Base-by-base conservation (phyloP, 2,113 vertebrate genomes). In the Lamprologus tigripictilis region DNA sequence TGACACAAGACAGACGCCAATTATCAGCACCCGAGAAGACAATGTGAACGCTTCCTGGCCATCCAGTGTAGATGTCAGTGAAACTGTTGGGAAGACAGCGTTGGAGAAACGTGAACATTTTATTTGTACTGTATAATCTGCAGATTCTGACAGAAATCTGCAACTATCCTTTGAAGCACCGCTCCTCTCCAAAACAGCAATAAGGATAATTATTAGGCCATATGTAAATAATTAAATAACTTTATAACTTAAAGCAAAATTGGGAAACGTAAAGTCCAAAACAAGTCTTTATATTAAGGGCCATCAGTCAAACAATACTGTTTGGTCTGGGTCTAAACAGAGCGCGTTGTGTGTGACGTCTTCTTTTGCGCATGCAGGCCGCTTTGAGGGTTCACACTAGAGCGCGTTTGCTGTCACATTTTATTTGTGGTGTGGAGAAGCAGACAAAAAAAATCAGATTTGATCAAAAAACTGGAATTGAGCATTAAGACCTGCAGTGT, bases 381-480 rank as follows among this genome's bases (percentile, higher is more conserved):
- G 3, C 54, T 57, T 57, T 26, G 23, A 57, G 23, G 0, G 23
- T 57, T 57, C 54, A 26, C 23, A 26, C 23, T 57, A 26, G 12
- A 57, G 23, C 7, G 0, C 4, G 0, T 28, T 2, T 57, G 54
- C 21, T 14, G 13, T 28, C 23, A 5, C 0, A 3, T 58, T 57
- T 16, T 57, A 28, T 58, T 28, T 58, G 23, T 58, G 3, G 7
- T 58, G 55, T 58, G 55, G 2, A 58, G 23, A 28, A 16, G 55
- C 55, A 28, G 55, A 58, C 55, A 1, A 58, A 55, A 53, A 55
- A 26, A 28, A 61, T 58, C 1, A 0, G 26, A 28, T 58, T 58
- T 58, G 13, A 58, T 58, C 26, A 58, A 58, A 58, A 58, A 58
- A 58, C 0, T 5, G 2, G 2, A 61, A 61, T 61, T 61, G 57